Evolutionary conservation across 2,797 vertebrate species (phyloP).

Genomic region (Yasuhikotakia modesta): DNA sequence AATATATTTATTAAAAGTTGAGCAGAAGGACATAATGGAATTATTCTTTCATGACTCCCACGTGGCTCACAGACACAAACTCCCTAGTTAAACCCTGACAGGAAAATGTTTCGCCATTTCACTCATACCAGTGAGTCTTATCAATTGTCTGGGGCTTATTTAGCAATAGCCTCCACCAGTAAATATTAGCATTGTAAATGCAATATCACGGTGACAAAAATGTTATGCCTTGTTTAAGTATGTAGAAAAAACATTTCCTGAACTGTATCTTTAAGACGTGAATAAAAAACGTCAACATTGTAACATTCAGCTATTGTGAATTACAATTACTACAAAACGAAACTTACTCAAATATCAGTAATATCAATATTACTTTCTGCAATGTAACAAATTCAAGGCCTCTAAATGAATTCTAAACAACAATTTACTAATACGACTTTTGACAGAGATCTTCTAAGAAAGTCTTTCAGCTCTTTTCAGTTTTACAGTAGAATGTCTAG

Average conservation of each 20-base stretch:
- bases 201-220: not conserved
- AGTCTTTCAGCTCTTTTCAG: not conserved
- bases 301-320: not conserved
- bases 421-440: not conserved
- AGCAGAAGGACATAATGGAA: conserved; percentile 34
- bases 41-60: not conserved
- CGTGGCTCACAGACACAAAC: conserved; percentile 31
- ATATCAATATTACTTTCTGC: not conserved
- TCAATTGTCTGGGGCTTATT: not conserved
- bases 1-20: too few relatives aligned
- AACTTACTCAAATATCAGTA: too few relatives aligned
- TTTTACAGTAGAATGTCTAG: not conserved
- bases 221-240: too few relatives aligned
- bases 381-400: not conserved
- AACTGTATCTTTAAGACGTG: too few relatives aligned
- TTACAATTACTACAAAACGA: too few relatives aligned
- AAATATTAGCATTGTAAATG: not conserved
- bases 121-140: not conserved
- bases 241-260: too few relatives aligned
- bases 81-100: conserved; percentile 39
- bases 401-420: not conserved
- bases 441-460: not conserved
- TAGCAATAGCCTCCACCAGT: not conserved
- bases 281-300: not conserved
- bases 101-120: conserved; percentile 16